phyloP scores from a whole-genome alignment of 2,797 vertebrate genomes.

The Leptatherina wallacei region DNA sequence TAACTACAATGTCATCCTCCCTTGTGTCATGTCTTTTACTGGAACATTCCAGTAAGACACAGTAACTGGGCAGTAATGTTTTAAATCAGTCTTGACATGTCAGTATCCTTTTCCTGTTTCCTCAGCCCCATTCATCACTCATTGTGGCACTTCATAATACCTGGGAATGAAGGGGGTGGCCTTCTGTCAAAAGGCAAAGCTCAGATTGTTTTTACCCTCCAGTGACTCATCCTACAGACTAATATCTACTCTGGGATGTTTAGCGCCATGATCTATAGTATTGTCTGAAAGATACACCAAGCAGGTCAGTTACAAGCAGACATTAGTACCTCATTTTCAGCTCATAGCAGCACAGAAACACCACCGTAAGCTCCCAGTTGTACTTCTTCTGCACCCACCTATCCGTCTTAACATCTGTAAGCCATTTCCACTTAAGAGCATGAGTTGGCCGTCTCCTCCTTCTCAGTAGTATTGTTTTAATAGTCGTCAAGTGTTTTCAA shows the following conservation, averaged over 20 bases:
- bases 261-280: background rate
- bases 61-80: conserved; percentile 68
- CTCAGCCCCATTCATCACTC: conserved; percentile 67
- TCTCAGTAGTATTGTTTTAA: conserved; percentile 79
- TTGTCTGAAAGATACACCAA: conserved; percentile 14
- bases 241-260: conserved; percentile 10
- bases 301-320: conserved; percentile 26
- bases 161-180: conserved; percentile 55
- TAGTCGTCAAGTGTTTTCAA: conserved; percentile 75
- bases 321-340: conserved; percentile 24
- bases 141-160: conserved; percentile 61
- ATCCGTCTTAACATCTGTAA: conserved; percentile 77
- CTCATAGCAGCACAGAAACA: conserved; percentile 37
- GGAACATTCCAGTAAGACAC: conserved; percentile 67
- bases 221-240: conserved; percentile 18
- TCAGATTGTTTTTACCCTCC: conserved; percentile 23
- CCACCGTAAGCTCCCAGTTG: conserved; percentile 24
- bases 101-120: conserved; percentile 71
- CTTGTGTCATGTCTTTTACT: conserved; percentile 47
- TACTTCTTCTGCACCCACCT: conserved; percentile 55
- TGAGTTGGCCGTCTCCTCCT: conserved; percentile 67
- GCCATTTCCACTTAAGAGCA: conserved; percentile 75
- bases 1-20: conserved; percentile 36
- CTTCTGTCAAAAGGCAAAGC: conserved; percentile 40
- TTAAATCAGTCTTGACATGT: conserved; percentile 75